Evolutionary conservation across 2,888 invertebrate species (phyloP), one percentile per base, ranked within the genome.

Genomic region (Notodonta dromedarius): DNA sequence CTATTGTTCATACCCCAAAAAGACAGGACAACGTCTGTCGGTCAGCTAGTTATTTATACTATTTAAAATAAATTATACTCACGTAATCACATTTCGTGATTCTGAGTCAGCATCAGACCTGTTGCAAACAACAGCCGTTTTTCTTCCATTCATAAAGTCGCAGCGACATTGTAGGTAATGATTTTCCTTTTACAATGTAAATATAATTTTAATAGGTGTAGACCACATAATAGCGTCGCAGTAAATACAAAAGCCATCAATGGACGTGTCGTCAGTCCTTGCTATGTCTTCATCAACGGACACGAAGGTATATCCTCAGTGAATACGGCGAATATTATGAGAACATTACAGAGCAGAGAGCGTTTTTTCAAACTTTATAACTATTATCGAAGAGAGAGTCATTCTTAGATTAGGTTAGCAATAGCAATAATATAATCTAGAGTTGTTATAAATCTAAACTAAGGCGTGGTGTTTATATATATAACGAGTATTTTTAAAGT

Each of bases 171-270:
- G 24, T 51, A 24, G 24, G 24, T 24, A 51, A 13, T 51, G 1
- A 11, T 51, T 24, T 51, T 13, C 16, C 46, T 13, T 32, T 46
- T 16, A 44, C 53, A 53, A 35, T 53, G 53, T 53, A 53, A 35
- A 35, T 40, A 44, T 40, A 57, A 60, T 59, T 58, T 57, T 62
- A 56, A 60, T 59, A 58, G 60, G 57, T 56, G 60, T 59, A 62
- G 67, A 66, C 73, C 66, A 66, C 73, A 71, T 65, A 65, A 63
- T 67, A 63, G 62, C 61, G 46, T 63, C 40, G 58, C 57, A 58
- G 56, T 63, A 69, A 67, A 70, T 71, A 69, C 68, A 54, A 64
- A 66, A 59, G 60, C 66, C 70, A 73, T 75, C 65, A 75, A 70
- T 70, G 67, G 69, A 54, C 57, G 39, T 58, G 60, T 65, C 70